phyloP scores from a whole-genome alignment of 1,140 invertebrate genomes.

The Pseudachorutes palmiensis region DNA sequence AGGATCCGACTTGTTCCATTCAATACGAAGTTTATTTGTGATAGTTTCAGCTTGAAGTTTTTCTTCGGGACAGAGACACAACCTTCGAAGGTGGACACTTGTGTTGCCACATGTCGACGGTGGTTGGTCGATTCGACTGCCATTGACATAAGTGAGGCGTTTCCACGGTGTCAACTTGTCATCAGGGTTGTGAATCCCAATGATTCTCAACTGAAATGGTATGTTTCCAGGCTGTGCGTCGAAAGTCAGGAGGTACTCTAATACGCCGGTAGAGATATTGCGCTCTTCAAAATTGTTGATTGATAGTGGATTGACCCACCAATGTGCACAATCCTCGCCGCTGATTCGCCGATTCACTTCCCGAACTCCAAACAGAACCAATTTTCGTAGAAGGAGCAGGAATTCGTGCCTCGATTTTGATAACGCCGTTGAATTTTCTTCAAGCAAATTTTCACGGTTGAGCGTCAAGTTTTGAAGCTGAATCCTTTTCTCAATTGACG shows the following conservation, averaged over 20 bases:
- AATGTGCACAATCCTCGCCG: neutral
- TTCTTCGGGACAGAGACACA: neutral
- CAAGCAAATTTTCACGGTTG: neutral
- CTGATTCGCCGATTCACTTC: slow-evolving; percentile 8
- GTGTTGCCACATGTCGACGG: neutral
- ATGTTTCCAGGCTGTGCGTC: slow-evolving; percentile 5
- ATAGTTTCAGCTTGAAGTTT: neutral
- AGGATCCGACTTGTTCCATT: neutral
- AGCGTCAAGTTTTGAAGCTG: neutral
- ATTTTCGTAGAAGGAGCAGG: slow-evolving; percentile 13
- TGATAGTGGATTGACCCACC: slow-evolving; percentile 20
- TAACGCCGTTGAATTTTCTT: neutral
- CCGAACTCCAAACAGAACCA: slow-evolving; percentile 8
- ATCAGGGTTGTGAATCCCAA: neutral
- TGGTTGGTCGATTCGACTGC: too few species aligned
- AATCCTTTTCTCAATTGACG: too few species aligned
- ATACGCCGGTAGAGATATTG: neutral
- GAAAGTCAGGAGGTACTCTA: neutral
- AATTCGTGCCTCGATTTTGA: slow-evolving; percentile 8
- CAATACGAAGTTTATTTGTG: neutral
- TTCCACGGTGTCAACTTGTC: neutral
- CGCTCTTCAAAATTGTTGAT: neutral
- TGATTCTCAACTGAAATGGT: neutral
- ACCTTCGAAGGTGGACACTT: neutral
- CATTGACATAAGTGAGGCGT: neutral